A percentile compares a stretch with the other conserved stretches of the same genome.
phyloP scores from a whole-genome alignment of 2,797 vertebrate species.

The Acropternis orthonyx region DNA sequence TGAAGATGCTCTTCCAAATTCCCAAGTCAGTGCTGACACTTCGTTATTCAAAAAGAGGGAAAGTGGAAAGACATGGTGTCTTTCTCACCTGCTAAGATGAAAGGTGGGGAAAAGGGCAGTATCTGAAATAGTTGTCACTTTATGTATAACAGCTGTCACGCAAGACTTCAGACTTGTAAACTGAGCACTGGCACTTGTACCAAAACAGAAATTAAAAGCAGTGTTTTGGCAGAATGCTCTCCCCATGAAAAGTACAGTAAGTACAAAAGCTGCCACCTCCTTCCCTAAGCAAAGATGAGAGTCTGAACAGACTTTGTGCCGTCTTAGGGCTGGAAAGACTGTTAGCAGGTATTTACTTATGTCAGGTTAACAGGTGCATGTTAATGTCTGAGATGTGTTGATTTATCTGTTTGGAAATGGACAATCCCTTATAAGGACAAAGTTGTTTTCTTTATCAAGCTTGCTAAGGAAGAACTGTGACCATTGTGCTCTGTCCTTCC shows the following conservation, averaged over 20 bases:
- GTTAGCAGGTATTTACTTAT: neutral
- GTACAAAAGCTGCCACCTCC: neutral
- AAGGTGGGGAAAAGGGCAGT: neutral
- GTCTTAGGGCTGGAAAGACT: neutral
- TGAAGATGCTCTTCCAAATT: neutral
- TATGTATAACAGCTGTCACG: neutral
- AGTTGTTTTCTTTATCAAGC: neutral
- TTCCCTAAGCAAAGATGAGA: neutral
- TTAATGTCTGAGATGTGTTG: neutral
- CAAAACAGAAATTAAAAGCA: slow-evolving; percentile 23
- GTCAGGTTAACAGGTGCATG: neutral
- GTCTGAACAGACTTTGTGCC: neutral
- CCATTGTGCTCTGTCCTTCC: neutral
- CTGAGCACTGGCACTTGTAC: neutral
- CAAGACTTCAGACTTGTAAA: neutral
- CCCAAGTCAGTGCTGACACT: neutral
- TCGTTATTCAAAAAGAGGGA: neutral
- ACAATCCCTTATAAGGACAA: neutral
- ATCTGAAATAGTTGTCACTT: neutral
- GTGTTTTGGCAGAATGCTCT: neutral
- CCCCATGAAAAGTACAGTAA: neutral
- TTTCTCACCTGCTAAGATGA: neutral
- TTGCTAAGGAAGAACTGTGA: neutral
- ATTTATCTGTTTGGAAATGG: neutral
- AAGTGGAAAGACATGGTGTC: neutral